phyloP scores from a whole-genome alignment of 2,113 vertebrate genomes.

The Mirza zaza region DNA sequence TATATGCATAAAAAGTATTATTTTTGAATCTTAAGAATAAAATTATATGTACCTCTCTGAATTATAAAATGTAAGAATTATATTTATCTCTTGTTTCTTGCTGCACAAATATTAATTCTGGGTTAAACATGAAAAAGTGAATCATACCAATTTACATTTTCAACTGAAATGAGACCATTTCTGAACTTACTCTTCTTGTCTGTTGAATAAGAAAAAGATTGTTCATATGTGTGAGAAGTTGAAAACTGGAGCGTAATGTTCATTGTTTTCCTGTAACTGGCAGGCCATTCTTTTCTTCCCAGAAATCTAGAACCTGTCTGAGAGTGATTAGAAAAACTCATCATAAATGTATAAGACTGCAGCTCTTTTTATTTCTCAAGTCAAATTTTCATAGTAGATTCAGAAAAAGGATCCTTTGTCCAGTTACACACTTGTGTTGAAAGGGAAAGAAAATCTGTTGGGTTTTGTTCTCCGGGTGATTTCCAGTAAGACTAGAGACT shows the following conservation, averaged over 20 bases:
- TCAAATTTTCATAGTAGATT: background rate
- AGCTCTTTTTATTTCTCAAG: background rate
- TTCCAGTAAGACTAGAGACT: background rate
- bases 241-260: slow-evolving; percentile 2
- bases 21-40: background rate
- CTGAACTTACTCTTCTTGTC: background rate
- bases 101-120: background rate
- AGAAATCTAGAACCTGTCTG: slow-evolving; percentile 36
- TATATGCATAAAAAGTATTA: background rate
- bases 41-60: slow-evolving; percentile 1
- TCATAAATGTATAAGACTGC: background rate
- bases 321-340: slow-evolving; percentile 17
- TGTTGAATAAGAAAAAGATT: slow-evolving; percentile 21
- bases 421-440: background rate
- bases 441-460: slow-evolving; percentile 4
- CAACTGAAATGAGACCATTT: background rate
- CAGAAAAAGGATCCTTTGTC: background rate
- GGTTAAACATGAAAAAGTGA: background rate
- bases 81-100: background rate
- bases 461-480: background rate
- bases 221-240: background rate
- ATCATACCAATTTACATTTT: background rate
- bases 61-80: background rate
- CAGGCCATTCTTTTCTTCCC: slow-evolving; percentile 33
- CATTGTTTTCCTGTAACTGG: background rate